Evolutionary conservation across 2,888 invertebrate species (phyloP), one percentile per base, ranked within the genome.

Genomic region (Cosmorhoe ocellata): DNA sequence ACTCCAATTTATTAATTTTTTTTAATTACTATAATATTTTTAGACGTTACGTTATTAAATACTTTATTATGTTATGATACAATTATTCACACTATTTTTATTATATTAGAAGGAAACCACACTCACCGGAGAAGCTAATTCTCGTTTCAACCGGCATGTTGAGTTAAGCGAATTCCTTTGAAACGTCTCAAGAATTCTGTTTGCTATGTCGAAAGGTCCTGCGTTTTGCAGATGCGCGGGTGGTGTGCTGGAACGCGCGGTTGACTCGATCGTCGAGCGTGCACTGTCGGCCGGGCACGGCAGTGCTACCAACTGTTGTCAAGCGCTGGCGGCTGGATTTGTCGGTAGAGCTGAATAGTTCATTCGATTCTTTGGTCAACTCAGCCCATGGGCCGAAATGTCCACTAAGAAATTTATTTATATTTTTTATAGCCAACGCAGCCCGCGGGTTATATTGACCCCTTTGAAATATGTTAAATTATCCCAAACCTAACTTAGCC

Each of bases 101-200:
- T 24, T 7, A 5, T 6, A 7, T 1, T 24, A 7, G 6, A 24
- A 24, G 2, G 14, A 30, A 27, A 12, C 11, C 8, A 42, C 55
- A 86, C 90, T 88, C 63, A 90, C 90, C 90, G 63, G 89, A 89
- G 71, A 89, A 90, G 79, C 89, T 88, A 61, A 89, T 89, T 84
- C 72, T 89, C 59, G 88, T 87, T 81, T 89, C 89, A 60, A 85
- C 88, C 63, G 90, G 90, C 90, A 89, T 89, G 66, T 74, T 83
- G 57, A 54, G 51, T 39, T 50, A 48, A 55, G 48, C 45, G 40
- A 33, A 45, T 56, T 61, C 44, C 53, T 52, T 49, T 11, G 39
- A 51, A n/a, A 38, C 44, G 51, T 49, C 40, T 47, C 59, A 56
- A 36, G 56, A 39, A 34, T 55, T 58, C 38, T 50, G 41, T 63